phyloP scores from a whole-genome alignment of 2,797 vertebrate species.

The Crotalus adamanteus region DNA sequence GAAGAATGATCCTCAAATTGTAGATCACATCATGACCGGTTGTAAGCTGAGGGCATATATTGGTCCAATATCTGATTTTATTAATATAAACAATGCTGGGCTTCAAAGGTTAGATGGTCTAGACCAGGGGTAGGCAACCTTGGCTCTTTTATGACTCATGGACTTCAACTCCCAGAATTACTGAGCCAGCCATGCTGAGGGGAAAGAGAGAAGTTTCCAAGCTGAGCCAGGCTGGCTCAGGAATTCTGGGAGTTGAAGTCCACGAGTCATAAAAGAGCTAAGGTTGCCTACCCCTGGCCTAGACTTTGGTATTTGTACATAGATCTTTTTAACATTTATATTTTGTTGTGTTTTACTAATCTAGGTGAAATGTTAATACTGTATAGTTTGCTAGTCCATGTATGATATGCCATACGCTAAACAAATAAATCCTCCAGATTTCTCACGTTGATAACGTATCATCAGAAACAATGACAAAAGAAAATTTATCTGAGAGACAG shows the following conservation, averaged over 20 bases:
- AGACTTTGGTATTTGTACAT: neutral
- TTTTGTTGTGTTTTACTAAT: neutral
- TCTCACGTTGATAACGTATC: neutral
- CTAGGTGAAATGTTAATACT: neutral
- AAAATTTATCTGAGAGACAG: slow-evolving; percentile 19
- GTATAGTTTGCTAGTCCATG: neutral
- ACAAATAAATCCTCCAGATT: neutral
- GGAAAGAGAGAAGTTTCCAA: no score
- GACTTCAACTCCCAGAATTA: no score
- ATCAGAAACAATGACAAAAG: neutral
- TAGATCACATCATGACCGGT: neutral
- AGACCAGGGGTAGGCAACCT: neutral
- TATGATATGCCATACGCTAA: neutral
- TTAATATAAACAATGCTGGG: neutral
- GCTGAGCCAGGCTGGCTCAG: no score
- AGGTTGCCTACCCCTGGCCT: neutral
- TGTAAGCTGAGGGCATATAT: neutral
- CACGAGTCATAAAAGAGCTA: no score
- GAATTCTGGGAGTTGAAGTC: no score
- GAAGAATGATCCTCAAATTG: neutral
- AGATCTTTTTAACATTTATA: neutral
- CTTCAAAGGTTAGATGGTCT: neutral
- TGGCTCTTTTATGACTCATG: no score
- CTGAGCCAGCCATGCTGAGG: no score
- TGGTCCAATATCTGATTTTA: neutral